phyloP scores from a whole-genome alignment of 2,797 vertebrate species.

The Galago senegalensis region DNA sequence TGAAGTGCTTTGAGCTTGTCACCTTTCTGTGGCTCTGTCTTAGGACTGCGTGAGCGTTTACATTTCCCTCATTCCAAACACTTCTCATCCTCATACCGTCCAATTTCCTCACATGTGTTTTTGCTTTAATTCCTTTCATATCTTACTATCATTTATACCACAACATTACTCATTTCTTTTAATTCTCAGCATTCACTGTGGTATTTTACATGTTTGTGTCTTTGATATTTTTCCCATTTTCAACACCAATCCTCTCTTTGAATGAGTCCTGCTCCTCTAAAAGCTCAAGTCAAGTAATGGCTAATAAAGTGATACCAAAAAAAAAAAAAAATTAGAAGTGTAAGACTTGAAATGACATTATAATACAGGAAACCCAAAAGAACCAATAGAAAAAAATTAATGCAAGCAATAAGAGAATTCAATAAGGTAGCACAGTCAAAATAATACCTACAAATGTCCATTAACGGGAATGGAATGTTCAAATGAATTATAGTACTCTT shows the following conservation, averaged over 20 bases:
- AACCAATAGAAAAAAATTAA: background rate
- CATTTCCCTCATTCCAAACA: background rate
- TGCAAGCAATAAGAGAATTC: background rate
- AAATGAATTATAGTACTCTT: background rate
- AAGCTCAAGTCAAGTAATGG: background rate
- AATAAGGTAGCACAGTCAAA: background rate
- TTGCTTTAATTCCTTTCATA: background rate
- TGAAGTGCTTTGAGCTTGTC: background rate
- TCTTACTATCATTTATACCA: background rate
- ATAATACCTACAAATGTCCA: background rate
- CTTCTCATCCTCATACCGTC: too few species aligned
- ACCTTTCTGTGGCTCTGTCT: background rate
- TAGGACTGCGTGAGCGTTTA: background rate
- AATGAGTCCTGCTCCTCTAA: background rate
- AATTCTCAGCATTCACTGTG: background rate
- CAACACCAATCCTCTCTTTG: conserved; percentile 5
- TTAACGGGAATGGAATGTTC: background rate
- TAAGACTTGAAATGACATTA: background rate
- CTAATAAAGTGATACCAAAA: background rate
- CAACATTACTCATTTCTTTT: background rate
- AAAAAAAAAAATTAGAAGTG: background rate
- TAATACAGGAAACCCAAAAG: background rate
- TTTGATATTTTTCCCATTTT: background rate
- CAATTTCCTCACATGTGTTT: background rate
- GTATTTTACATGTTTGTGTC: background rate